Evolutionary conservation across 2,113 vertebrate genomes (phyloP).

Genomic region (Phylloscopus whistleri): DNA sequence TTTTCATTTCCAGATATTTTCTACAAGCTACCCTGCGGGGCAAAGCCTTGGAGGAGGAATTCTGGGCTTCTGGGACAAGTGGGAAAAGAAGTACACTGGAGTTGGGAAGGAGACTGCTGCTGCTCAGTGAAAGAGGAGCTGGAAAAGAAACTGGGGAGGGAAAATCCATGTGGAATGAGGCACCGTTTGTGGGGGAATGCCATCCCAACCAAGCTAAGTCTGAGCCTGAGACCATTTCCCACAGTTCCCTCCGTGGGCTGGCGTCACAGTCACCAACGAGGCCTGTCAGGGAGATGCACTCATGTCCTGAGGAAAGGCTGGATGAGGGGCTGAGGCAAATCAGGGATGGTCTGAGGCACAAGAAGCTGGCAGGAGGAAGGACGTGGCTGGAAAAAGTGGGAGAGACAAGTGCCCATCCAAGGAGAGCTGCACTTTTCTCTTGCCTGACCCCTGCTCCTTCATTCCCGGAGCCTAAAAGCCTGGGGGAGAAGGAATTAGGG

Average conservation of each 20-base stretch:
- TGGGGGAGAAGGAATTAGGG: not conserved
- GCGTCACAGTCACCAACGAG: too few species aligned
- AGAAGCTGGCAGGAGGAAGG: not conserved
- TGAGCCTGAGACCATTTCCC: too few species aligned
- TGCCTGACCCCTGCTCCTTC: not conserved
- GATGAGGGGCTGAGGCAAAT: not conserved
- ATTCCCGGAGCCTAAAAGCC: not conserved
- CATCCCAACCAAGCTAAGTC: too few species aligned
- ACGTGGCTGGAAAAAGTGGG: fast-evolving
- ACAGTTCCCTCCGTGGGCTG: too few species aligned
- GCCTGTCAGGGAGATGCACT: not conserved
- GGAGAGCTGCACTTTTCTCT: not conserved
- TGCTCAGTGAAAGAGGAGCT: not conserved
- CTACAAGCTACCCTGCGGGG: not conserved
- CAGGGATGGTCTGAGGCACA: not conserved
- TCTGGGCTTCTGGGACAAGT: not conserved
- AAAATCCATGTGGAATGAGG: too few species aligned
- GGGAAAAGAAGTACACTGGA: not conserved
- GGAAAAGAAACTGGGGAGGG: not conserved
- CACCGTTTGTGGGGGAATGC: too few species aligned
- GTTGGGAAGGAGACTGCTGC: not conserved
- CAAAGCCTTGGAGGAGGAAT: not conserved
- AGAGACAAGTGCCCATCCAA: not conserved
- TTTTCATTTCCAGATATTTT: not conserved
- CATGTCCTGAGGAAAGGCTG: not conserved